Evolutionary conservation across 1,140 invertebrate species (phyloP), one percentile per base, ranked within the genome.

Genomic region (Chrysopa pallens): DNA sequence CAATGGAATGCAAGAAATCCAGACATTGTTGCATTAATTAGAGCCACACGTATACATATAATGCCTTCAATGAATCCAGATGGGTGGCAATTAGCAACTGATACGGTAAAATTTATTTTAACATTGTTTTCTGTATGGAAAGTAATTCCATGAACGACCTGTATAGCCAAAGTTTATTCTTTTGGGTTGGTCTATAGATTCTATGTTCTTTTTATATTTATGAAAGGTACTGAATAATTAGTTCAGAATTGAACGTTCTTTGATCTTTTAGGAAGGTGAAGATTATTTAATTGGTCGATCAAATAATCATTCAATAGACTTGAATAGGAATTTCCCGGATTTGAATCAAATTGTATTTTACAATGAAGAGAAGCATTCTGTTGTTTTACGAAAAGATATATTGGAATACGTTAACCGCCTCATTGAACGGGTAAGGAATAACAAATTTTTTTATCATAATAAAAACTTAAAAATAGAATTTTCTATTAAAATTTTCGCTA

Each of bases 1-100:
- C 64, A 72, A 45, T 86, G 84, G 57, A 54, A 62, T 13, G 62
- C 62, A 2, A 68, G 69, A 29, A 70, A 87, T 55, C 52, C 59
- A 13, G 63, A 74, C 8, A 74, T 89, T 17, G 58, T 61, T 11
- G 61, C 68, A 38, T 67, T 91, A 3, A 68, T 92, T 15, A 66
- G 81, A 42, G 67, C 60, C 15, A 91, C 85, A n/a, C 63, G 84
- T 35, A 88, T 92, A 41, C 87, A 92, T 62, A 63, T 92, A n/a
- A 62, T 91, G 63, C 87, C 87, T 1, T 72, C 74, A 9, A 84
- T 92, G 83, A 92, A 92, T 62, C 87, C 88, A 14, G 88, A 92
- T 67, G 88, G 88, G 5, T 90, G 83, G 80, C 77, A 89, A 60
- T 55, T 73, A 33, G 74, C 85, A 13, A 78, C 78, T 14, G 71